Conservation (phyloP, 92 coral and sea anemone genomes). For the Bergia puertoricense region DNA sequence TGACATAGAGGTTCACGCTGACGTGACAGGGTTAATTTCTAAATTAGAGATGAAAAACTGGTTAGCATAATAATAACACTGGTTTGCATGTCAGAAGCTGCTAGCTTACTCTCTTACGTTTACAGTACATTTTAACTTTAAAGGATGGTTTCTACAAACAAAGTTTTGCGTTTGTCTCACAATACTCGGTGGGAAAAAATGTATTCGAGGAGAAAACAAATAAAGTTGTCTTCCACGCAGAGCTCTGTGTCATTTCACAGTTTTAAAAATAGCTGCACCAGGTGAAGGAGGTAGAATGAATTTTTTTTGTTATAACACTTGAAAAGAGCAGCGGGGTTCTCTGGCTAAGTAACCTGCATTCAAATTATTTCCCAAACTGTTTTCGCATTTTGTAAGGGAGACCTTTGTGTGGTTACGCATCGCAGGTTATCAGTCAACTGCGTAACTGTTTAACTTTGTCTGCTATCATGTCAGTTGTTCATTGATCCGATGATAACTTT, state of each 20-base stretch:
- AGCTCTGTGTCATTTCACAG: neutral
- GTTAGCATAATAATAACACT: too few relatives aligned
- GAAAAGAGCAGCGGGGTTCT: constrained; percentile 9
- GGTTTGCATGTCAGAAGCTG: too few relatives aligned
- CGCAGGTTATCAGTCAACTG: neutral
- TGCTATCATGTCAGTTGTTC: neutral
- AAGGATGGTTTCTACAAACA: too few relatives aligned
- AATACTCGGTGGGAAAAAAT: too few relatives aligned
- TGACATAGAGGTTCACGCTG: too few relatives aligned
- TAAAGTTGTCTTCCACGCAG: neutral
- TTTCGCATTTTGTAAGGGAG: neutral
- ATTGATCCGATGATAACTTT: neutral
- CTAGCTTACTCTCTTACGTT: too few relatives aligned
- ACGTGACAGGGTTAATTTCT: too few relatives aligned
- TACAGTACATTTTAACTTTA: too few relatives aligned
- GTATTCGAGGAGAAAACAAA: too few relatives aligned
- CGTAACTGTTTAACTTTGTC: neutral
- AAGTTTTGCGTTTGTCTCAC: too few relatives aligned
- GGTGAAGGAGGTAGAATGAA: neutral
- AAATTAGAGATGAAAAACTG: too few relatives aligned
- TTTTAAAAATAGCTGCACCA: neutral
- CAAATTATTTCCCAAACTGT: neutral
- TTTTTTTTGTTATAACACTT: neutral
- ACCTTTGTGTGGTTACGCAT: neutral
- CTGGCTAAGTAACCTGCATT: neutral